phyloP scores from a whole-genome alignment of 2,113 vertebrate genomes.

The Xiphorhynchus elegans region DNA sequence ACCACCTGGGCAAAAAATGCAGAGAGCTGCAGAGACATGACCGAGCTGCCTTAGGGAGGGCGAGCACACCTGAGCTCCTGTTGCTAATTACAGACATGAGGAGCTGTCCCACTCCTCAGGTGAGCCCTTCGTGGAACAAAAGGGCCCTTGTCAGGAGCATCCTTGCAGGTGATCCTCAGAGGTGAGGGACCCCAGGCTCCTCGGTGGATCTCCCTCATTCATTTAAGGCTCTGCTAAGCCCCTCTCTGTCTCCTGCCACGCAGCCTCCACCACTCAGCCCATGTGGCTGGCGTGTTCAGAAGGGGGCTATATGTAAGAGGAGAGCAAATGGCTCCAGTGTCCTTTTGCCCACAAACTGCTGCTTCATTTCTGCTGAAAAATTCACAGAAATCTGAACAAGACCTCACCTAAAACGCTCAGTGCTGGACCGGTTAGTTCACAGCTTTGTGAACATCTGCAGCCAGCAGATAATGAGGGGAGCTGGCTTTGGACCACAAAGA shows the following conservation, averaged over 20 bases:
- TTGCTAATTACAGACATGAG: background rate
- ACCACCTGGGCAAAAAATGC: conserved; percentile 25
- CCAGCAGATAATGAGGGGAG: background rate
- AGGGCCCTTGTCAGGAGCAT: background rate
- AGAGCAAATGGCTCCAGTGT: background rate
- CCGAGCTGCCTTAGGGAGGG: background rate
- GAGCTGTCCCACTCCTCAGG: background rate
- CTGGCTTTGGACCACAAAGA: background rate
- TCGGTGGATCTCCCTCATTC: background rate
- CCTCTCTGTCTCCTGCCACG: background rate
- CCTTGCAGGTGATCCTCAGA: background rate
- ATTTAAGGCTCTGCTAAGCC: background rate
- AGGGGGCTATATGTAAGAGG: background rate
- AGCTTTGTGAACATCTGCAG: background rate
- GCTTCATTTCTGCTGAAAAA: background rate
- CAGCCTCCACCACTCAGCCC: background rate
- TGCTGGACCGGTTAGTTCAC: fast-evolving
- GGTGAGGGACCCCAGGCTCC: background rate
- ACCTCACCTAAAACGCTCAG: background rate
- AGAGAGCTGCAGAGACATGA: conserved; percentile 34
- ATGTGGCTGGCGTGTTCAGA: fast-evolving
- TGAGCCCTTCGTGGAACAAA: background rate
- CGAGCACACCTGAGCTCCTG: background rate
- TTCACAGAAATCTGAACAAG: background rate
- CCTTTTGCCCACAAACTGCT: background rate